A percentile compares a stretch with the other conserved stretches of the same genome.
Conservation (phyloP, 2,113 vertebrate species). For the Bufo gargarizans region DNA sequence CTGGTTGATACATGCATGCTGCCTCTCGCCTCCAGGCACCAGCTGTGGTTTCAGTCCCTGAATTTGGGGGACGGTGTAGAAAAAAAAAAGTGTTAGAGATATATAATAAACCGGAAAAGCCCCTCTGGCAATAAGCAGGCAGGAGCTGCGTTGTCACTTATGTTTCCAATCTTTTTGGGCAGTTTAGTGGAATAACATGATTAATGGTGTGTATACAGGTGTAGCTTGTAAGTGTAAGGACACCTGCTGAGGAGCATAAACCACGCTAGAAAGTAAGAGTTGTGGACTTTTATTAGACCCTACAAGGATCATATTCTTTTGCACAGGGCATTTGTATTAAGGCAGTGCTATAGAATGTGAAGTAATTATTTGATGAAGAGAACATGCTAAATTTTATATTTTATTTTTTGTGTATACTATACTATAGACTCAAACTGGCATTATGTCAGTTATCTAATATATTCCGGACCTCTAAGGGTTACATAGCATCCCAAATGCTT, state of each 20-base stretch:
- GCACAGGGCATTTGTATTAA: background rate
- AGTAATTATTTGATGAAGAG: background rate
- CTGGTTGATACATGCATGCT: conserved; percentile 48
- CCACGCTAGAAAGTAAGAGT: background rate
- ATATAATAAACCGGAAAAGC: conserved; percentile 4
- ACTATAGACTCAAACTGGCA: too few relatives aligned
- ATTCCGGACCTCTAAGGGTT: too few relatives aligned
- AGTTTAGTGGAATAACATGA: background rate
- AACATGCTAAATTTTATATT: too few relatives aligned
- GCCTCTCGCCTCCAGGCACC: conserved; percentile 50
- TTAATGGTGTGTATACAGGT: background rate
- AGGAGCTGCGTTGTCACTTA: background rate
- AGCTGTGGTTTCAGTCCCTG: conserved; percentile 38
- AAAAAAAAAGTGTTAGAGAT: background rate
- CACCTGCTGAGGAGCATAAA: background rate
- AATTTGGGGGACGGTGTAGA: conserved; percentile 15
- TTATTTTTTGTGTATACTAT: too few relatives aligned
- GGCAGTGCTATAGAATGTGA: background rate
- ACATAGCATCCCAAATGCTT: too few relatives aligned
- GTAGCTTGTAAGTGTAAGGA: background rate
- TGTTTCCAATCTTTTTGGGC: conserved; percentile 5
- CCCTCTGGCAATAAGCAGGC: background rate
- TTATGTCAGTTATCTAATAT: too few relatives aligned
- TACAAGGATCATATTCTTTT: background rate
- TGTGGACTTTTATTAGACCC: background rate